phyloP scores from a whole-genome alignment of 2,797 vertebrate genomes.

The Momotus momota region DNA sequence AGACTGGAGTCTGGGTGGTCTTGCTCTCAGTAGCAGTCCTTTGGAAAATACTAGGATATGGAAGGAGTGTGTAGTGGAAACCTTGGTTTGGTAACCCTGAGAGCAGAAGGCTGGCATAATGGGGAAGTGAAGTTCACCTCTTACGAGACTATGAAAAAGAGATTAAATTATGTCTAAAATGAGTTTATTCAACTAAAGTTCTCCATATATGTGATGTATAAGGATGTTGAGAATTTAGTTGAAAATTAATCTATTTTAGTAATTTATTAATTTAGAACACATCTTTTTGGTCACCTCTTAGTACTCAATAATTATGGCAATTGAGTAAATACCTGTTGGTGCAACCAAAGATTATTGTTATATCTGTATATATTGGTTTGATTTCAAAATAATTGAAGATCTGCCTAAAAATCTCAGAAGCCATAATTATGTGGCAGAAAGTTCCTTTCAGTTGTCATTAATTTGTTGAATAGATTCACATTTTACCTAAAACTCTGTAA shows the following conservation, averaged over 20 bases:
- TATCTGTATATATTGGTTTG: not conserved
- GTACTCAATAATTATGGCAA: not conserved
- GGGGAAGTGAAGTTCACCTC: not conserved
- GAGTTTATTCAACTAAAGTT: not conserved
- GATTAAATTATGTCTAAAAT: not conserved
- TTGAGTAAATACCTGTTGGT: not conserved
- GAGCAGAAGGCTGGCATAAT: not conserved
- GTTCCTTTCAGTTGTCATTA: not conserved
- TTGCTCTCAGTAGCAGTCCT: not conserved
- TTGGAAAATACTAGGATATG: not conserved
- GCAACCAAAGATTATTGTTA: not conserved
- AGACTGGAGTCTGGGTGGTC: not conserved
- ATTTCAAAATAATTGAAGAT: not conserved
- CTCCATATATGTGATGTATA: not conserved
- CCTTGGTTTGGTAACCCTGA: not conserved
- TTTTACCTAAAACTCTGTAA: not conserved
- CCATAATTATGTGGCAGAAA: not conserved
- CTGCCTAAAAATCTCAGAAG: not conserved
- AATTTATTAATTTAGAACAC: not conserved
- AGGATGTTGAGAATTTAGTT: not conserved
- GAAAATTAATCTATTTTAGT: not conserved
- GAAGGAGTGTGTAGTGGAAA: not conserved
- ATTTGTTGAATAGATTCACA: not conserved
- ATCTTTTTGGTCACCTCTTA: not conserved
- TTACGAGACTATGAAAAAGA: accelerated